Evolutionary conservation across 2,113 vertebrate species (phyloP).

Genomic region (Ardeotis arabs): DNA sequence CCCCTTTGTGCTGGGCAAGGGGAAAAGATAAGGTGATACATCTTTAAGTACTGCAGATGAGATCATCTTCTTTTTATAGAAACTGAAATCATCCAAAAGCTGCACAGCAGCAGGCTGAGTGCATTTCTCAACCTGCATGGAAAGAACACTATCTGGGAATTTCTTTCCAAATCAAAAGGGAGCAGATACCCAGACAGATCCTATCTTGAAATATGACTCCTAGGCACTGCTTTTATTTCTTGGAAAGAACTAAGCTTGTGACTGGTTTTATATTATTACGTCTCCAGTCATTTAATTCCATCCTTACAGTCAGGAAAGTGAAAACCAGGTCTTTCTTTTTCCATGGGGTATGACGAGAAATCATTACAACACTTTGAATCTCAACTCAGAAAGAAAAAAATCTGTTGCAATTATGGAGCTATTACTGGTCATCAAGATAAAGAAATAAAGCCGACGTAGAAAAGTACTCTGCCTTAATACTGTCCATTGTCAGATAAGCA

Average conservation of each 20-base stretch:
- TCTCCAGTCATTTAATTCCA: neutral
- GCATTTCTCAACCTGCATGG: neutral
- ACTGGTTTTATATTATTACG: neutral
- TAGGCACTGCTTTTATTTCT: neutral
- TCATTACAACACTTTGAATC: neutral
- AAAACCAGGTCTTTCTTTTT: neutral
- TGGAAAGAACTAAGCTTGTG: neutral
- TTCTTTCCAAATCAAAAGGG: neutral
- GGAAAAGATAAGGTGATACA: neutral
- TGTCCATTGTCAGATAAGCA: neutral
- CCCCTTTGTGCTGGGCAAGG: neutral
- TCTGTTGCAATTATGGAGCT: neutral
- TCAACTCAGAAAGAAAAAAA: neutral
- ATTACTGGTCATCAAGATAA: neutral
- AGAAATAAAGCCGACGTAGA: neutral
- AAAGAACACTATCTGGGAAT: constrained; percentile 16
- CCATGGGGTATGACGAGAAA: neutral
- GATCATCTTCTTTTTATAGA: constrained; percentile 64
- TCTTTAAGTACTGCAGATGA: constrained; percentile 57
- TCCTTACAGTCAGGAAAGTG: neutral
- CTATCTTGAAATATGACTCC: neutral
- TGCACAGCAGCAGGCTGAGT: constrained; percentile 40
- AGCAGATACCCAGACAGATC: neutral
- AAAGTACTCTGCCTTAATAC: neutral
- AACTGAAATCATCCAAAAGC: constrained; percentile 48